phyloP scores from a whole-genome alignment of 2,888 invertebrate species.

The Rhagonycha lutea region DNA sequence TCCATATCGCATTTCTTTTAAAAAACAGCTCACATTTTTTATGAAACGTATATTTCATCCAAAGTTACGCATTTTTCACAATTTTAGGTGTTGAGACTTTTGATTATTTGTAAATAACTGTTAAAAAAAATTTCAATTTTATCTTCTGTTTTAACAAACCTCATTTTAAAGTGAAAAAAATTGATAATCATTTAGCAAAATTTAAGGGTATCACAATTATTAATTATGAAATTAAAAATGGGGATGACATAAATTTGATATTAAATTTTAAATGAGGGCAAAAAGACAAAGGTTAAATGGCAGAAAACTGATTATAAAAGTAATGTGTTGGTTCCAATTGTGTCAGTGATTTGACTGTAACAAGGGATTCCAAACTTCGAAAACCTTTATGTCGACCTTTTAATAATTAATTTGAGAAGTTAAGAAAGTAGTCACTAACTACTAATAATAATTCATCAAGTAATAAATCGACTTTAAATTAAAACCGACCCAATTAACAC shows the following conservation, averaged over 20 bases:
- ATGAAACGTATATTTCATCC: background rate
- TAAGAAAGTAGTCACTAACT: background rate
- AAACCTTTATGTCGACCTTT: background rate
- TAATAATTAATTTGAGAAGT: conserved; percentile 1
- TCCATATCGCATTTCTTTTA: background rate
- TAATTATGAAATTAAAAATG: background rate
- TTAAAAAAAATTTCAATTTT: background rate
- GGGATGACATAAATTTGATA: background rate
- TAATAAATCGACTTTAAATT: background rate
- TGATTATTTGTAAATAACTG: background rate
- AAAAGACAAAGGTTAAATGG: background rate
- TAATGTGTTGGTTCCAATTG: conserved; percentile 13
- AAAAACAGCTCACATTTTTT: background rate
- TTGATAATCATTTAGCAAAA: background rate
- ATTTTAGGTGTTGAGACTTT: background rate
- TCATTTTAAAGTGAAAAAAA: background rate
- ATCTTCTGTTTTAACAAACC: too few relatives aligned
- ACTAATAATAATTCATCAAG: background rate
- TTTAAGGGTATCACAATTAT: background rate
- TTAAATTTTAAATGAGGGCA: background rate
- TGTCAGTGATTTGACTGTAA: conserved; percentile 12
- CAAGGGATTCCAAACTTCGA: conserved; percentile 1
- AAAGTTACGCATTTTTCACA: background rate
- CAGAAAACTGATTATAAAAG: conserved; percentile 7
- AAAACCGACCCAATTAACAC: background rate